These are phyloP conservation scores for Papilio helenus DNA, from an alignment of 1,140 invertebrate species.

Conservation along the genomic window DNA sequence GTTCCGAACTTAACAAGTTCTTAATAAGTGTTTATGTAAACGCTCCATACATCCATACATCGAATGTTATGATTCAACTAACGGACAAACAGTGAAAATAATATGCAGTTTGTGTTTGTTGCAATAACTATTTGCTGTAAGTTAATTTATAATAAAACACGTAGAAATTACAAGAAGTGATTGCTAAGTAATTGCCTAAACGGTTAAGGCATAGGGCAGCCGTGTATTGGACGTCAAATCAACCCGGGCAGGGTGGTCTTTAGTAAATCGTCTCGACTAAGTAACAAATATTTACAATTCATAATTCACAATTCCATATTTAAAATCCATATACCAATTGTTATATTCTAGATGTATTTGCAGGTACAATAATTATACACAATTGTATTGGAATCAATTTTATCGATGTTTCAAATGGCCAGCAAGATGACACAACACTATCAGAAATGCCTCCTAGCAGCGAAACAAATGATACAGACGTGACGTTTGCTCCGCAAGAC, in stretches of 20 bases:
- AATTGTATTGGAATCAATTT: slow-evolving; percentile 47
- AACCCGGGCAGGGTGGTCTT: too few species aligned
- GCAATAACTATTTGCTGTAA: slow-evolving; percentile 15
- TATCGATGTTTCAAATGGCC: slow-evolving; percentile 46
- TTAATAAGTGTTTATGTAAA: slow-evolving; percentile 30
- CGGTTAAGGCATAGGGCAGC: neutral
- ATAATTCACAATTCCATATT: neutral
- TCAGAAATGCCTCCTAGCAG: neutral
- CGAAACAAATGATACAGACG: neutral
- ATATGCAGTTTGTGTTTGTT: slow-evolving; percentile 31
- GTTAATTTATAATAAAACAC: neutral
- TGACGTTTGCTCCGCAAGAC: neutral
- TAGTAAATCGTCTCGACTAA: neutral
- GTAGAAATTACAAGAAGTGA: neutral
- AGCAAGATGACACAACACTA: slow-evolving; percentile 20
- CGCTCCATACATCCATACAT: neutral
- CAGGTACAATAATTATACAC: slow-evolving; percentile 42
- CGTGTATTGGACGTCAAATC: neutral
- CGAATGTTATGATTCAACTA: neutral
- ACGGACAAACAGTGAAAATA: neutral
- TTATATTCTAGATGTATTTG: slow-evolving; percentile 34
- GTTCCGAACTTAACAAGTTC: slow-evolving; percentile 19
- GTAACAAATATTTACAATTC: neutral
- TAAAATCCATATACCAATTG: neutral
- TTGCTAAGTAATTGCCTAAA: neutral